Base-by-base conservation (phyloP, 1,140 invertebrate genomes). In the Trichonephila inaurata region DNA sequence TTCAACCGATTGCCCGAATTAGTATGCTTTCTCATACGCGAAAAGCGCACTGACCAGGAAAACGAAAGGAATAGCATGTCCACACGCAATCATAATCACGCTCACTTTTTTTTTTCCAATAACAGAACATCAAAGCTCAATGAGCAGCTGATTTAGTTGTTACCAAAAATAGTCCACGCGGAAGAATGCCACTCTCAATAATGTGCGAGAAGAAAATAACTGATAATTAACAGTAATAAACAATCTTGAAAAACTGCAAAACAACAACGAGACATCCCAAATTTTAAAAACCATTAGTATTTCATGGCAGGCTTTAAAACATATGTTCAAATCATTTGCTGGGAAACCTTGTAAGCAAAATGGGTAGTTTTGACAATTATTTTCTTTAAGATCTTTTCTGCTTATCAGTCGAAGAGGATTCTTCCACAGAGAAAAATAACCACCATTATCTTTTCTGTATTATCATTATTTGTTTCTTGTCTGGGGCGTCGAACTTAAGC, bases 391-490 rank as follows among this genome's bases (percentile, higher is more conserved):
- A 44, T 72, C 19, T 60, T 60, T 89, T 62, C 88, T 28, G 40
- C 40, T 85, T 85, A 44, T 44, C 66, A 89, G 66, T 77, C 16
- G 88, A 51, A 44, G 40, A 89, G 44, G 72, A 82, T 62, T n/a
- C 88, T 19, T 61, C 21, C 58, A 58, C 7, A 91, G 33, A 40
- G 40, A 51, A 72, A 89, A 89, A 89, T n/a, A 44, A 91, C 40
- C 16, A n/a, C 69, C 44, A 72, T 91, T 91, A 91, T 91, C 89
- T 61, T 82, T 64, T 61, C 72, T 51, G 89, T 40, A 77, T 91
- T 51, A 91, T 91, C 89, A 44, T 82, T 82, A 91, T 82, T 91
- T 91, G 89, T 82, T 91, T 82, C 89, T 91, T 81, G 72, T 77
- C 89, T 62, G 24, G 33, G 89, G 89, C 89, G 60, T 77, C 89